Percentiles rank a stretch among this genome's conserved stretches.
Evolutionary conservation across 2,113 vertebrate species (phyloP).

Genomic region (Erythrocercus mccallii): DNA sequence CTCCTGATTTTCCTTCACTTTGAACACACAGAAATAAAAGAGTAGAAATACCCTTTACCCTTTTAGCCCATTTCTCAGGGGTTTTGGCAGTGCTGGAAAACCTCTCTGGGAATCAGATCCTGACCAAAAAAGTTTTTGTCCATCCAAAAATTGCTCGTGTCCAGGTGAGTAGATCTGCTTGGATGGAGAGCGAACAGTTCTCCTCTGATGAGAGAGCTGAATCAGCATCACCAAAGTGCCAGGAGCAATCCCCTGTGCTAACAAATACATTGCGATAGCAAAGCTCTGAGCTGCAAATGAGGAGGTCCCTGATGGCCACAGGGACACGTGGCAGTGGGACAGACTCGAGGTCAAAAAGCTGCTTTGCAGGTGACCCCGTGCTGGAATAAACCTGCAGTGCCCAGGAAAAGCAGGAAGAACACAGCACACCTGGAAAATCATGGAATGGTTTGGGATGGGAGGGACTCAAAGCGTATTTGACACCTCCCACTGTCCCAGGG

Average conservation of each 20-base stretch:
- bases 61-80: neutral
- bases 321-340: neutral
- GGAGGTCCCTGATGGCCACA: rapidly evolving
- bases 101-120: neutral
- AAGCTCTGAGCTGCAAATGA: neutral
- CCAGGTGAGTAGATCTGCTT: rapidly evolving
- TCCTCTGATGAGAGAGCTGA: neutral
- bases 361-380: neutral
- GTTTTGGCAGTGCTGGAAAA: neutral
- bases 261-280: rapidly evolving
- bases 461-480: neutral
- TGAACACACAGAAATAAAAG: neutral
- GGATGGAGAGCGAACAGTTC: neutral
- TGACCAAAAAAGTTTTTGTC: neutral
- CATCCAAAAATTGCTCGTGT: neutral
- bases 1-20: neutral
- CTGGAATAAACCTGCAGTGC: neutral
- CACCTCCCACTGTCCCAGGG: neutral
- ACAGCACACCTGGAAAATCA: rapidly evolving
- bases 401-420: neutral
- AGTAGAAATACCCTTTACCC: rapidly evolving
- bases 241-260: neutral
- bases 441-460: neutral
- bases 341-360: neutral
- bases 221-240: neutral